Evolutionary conservation across 92 coral and sea anemone species (phyloP).

Genomic region (Porites cylindrica): DNA sequence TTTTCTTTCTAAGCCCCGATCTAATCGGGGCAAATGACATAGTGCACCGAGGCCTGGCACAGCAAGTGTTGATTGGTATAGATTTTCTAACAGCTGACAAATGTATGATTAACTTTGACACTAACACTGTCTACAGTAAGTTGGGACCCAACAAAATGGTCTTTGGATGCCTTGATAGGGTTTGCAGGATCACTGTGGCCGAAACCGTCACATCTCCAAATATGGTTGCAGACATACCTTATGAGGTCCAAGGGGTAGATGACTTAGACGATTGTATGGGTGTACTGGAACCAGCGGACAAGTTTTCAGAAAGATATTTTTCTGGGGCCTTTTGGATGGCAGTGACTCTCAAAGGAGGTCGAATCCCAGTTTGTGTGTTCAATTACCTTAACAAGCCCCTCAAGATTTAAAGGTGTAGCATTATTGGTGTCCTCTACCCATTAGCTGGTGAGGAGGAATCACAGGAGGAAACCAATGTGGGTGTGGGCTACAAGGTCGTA

Average conservation of each 20-base stretch:
- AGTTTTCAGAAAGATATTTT: no score
- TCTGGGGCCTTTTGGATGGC: conserved; percentile 27
- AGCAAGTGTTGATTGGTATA: conserved; percentile 9
- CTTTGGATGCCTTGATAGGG: background rate
- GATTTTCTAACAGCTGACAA: no score
- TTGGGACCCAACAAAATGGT: background rate
- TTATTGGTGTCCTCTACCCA: background rate
- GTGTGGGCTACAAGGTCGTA: conserved; percentile 13
- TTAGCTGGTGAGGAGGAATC: background rate
- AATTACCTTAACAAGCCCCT: conserved; percentile 38
- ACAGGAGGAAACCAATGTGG: background rate
- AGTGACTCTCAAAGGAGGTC: conserved; percentile 37
- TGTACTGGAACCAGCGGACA: no score
- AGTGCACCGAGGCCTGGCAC: conserved; percentile 24
- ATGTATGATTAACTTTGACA: no score
- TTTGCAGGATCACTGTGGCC: background rate
- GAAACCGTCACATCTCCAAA: background rate
- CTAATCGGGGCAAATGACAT: no score
- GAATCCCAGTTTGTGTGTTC: conserved; percentile 28
- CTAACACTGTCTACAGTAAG: background rate
- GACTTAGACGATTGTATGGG: no score
- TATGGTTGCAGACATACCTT: no score
- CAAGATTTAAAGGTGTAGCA: conserved; percentile 28
- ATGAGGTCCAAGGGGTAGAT: no score
- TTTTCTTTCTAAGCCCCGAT: no score